Base-by-base conservation (phyloP, 2,113 vertebrate species). In the Todiramphus saurophagus region DNA sequence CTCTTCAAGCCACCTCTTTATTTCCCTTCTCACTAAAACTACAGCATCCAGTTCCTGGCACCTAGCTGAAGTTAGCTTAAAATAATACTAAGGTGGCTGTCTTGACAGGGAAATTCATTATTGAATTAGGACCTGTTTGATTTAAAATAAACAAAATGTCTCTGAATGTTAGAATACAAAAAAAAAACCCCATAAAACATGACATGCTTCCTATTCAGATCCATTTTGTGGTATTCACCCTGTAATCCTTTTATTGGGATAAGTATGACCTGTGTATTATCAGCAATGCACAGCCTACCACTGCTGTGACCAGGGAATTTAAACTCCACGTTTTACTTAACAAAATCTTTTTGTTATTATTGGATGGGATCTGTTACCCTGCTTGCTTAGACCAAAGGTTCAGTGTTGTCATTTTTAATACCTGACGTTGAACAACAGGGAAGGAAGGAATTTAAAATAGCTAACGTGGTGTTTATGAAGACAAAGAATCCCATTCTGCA, bases 101-200 rank as follows among this genome's bases (percentile, higher is more conserved):
- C 79, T 51, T 84, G 89, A 50, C 68, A 86, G 59, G 44, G 81
- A 73, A 89, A 90, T 92, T 72, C n/a, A 24, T 72, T 83, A 67
- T 72, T 84, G 69, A 91, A 30, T 75, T 89, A 79, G 74, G 53
- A 64, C 18, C 39, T 39, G 39, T 95, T 96, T 87, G 58, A 93
- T 92, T 93, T 87, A 79, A 92, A 91, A 78, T 28, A 89, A 89
- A 81, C 67, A 23, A 84, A 95, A 72, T 82, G 15, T 16, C 58
- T 93, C 51, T 50, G 91, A 91, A 53, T 62, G 58, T 56, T 89
- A 89, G 87, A 50, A 64, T 60, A 66, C n/a, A 58, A 83, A 58
- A 94, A 79, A 51, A 51, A 48, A 27, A 25, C 23, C 13, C 50
- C 23, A 27, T 53, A 10, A 53, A 28, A 43, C 48, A 82, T 20